Percentiles rank a stretch among this genome's conserved stretches.
phyloP scores from a whole-genome alignment of 1,140 invertebrate genomes.

The Spodoptera frugiperda region DNA sequence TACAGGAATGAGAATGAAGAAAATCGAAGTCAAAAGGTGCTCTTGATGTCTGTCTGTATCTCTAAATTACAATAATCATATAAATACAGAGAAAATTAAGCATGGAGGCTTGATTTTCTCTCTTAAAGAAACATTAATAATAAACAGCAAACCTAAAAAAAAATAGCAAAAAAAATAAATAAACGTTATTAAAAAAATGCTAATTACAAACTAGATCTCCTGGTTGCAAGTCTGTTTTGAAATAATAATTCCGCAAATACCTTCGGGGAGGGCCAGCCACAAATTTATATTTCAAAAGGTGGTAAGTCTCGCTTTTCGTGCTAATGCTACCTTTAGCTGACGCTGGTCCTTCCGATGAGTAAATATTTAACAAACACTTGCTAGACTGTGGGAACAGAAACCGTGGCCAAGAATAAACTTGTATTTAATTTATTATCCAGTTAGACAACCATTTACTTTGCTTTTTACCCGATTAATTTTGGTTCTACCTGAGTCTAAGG shows the following conservation, averaged over 20 bases:
- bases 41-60: too few species aligned
- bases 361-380: not conserved
- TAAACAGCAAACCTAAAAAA: too few species aligned
- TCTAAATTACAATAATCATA: too few species aligned
- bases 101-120: too few species aligned
- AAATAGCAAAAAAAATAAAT: too few species aligned
- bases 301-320: not conserved
- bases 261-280: not conserved
- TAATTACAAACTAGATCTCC: not conserved
- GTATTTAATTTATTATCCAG: not conserved
- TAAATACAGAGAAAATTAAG: too few species aligned
- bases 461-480: too few species aligned
- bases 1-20: too few species aligned
- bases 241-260: not conserved
- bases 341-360: not conserved
- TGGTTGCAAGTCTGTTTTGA: not conserved
- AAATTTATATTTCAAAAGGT: constrained; percentile 23
- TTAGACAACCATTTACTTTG: too few species aligned
- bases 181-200: not conserved
- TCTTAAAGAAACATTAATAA: too few species aligned
- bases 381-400: not conserved
- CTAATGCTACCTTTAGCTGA: constrained; percentile 3
- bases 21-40: too few species aligned
- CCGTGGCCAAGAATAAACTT: not conserved
- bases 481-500: too few species aligned